Base-by-base conservation (phyloP, 2,797 vertebrate species). In the Lepilemur septentrionalis region DNA sequence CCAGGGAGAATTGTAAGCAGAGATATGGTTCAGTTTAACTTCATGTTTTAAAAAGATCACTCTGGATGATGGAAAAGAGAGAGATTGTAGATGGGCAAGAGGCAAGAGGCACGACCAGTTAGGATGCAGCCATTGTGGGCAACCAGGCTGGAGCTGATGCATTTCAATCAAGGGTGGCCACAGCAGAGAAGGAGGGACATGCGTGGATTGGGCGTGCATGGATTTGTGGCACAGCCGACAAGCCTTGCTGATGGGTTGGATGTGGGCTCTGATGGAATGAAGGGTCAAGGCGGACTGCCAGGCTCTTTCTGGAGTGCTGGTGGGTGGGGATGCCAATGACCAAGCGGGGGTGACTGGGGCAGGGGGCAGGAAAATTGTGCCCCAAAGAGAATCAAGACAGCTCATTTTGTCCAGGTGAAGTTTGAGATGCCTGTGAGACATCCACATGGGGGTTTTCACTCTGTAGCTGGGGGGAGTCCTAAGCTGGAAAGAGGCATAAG, bases 201-300 rank as follows among this genome's bases (percentile, higher is more conserved):
- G n/a, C 0, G 0, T 9, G 13, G 25, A 18, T 0, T 0, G 50
- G 57, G 35, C 15, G 9, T 57, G 55, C 0, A 4, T 32, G 28
- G 52, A 72, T 76, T 43, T 20, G 20, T 35, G 32, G 6, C 30
- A 5, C 12, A 46, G 57, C 57, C 15, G 4, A 32, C 12, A 82
- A 35, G 38, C 1, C 57, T 86, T 79, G 46, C 35, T 46, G 30
- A 30, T 70, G 73, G 23, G 22, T 8, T 13, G 20, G 63, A 57
- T 30, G 30, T 63, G 69, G n/a, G 32, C 32, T 8, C 28, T 76
- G 32, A 75, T 69, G 50, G 65, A 93, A 50, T 12, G 0, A 30
- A 59, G 17, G 52, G 13, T 67, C 35, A 11, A n/a, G 22, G 48
- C 5, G 50, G 72, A 85, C 20, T 17, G 41, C 35, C 15, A 59